Evolutionary conservation across 2,888 invertebrate species (phyloP).

Genomic region (Tachina fera): DNA sequence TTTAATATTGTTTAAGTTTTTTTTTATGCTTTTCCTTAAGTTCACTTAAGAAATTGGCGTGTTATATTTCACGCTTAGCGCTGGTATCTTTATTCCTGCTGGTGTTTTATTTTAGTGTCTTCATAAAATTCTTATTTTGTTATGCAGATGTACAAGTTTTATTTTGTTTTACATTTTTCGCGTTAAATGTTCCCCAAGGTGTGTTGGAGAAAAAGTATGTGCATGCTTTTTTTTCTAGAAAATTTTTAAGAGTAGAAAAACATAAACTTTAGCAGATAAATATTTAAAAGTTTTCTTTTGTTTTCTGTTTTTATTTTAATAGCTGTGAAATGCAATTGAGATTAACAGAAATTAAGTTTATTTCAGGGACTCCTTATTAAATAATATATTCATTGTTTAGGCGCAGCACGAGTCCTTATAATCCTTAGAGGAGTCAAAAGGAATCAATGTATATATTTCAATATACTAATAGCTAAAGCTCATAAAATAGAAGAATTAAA

Average conservation of each 20-base stretch:
- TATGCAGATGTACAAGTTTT: conserved; percentile 32
- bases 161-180: conserved; percentile 27
- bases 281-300: conserved; percentile 34
- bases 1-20: neutral
- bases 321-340: conserved; percentile 24
- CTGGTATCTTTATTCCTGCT: conserved; percentile 27
- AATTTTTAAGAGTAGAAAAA: neutral
- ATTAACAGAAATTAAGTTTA: conserved; percentile 2
- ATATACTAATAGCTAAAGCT: too few relatives aligned
- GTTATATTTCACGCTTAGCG: conserved; percentile 27
- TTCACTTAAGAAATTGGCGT: conserved; percentile 24
- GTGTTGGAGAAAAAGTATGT: conserved; percentile 2
- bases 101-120: conserved; percentile 29
- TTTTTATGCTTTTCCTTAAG: neutral
- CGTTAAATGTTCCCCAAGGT: conserved; percentile 67
- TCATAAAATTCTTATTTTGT: neutral
- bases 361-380: neutral
- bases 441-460: too few relatives aligned
- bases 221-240: conserved; percentile 1
- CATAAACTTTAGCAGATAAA: conserved; percentile 32
- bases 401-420: too few relatives aligned
- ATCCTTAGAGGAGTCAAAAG: too few relatives aligned
- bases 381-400: neutral
- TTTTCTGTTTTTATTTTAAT: conserved; percentile 17
- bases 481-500: too few relatives aligned